A percentile compares a stretch with the other conserved stretches of the same genome.
These are phyloP conservation scores for Potorous gilbertii DNA, from an alignment of 2,797 vertebrate species.

Conservation along the genomic window DNA sequence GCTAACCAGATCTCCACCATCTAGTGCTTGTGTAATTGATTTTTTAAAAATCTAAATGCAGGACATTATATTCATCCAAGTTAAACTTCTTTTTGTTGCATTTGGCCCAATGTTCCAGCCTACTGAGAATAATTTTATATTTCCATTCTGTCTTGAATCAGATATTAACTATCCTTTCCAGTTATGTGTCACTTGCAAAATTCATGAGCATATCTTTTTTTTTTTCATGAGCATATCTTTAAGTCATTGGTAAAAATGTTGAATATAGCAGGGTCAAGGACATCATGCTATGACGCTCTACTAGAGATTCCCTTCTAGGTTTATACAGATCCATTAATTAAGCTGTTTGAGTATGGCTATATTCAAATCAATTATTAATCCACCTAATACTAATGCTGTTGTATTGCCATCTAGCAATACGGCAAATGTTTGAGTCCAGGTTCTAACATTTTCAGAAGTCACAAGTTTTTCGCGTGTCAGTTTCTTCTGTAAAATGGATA, in stretches of 20 bases:
- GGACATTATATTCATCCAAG: neutral
- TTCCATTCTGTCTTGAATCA: neutral
- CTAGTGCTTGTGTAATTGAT: neutral
- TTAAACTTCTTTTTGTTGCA: constrained; percentile 6
- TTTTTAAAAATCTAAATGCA: neutral
- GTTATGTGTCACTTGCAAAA: neutral
- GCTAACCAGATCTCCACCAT: neutral
- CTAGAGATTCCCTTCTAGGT: neutral
- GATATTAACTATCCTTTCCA: neutral
- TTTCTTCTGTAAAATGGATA: neutral
- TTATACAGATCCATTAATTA: neutral
- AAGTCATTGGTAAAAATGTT: neutral
- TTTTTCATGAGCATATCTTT: neutral
- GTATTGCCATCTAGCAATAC: neutral
- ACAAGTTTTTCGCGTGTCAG: neutral
- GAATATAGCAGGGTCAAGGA: neutral
- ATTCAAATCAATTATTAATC: neutral
- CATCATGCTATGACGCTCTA: neutral
- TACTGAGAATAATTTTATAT: neutral
- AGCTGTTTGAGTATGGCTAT: neutral
- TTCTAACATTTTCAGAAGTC: neutral
- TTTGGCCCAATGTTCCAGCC: neutral
- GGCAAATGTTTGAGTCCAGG: neutral
- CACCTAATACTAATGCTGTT: neutral
- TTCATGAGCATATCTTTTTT: neutral